Evolutionary conservation across 2,113 vertebrate species (phyloP).

Genomic region (pig (Sus scrofa)): DNA sequence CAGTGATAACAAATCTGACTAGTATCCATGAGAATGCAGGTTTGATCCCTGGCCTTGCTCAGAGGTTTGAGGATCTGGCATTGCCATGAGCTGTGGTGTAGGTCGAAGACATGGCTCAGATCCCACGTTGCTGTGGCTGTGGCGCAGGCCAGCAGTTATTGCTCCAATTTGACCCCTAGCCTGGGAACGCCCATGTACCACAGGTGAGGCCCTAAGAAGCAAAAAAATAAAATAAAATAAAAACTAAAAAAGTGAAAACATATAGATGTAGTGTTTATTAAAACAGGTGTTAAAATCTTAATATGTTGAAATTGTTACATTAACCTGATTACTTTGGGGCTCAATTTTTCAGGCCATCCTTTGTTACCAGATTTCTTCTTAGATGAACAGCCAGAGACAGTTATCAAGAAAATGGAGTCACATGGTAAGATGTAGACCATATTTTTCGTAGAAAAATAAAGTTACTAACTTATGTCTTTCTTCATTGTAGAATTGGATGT

Average conservation of each 20-base stretch:
- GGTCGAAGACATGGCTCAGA: too few relatives aligned
- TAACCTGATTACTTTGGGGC: constrained; percentile 35
- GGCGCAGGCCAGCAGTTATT: too few relatives aligned
- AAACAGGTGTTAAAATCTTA: constrained; percentile 63
- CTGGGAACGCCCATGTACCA: too few relatives aligned
- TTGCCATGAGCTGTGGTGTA: too few relatives aligned
- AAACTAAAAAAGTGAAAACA: background rate
- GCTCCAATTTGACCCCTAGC: too few relatives aligned
- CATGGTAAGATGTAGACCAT: constrained; percentile 85
- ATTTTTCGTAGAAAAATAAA: constrained; percentile 60
- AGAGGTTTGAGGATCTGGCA: too few relatives aligned
- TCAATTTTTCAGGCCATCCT: constrained; percentile 91
- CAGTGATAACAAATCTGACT: too few relatives aligned
- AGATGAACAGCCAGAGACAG: constrained; percentile 87
- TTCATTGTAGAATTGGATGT: constrained; percentile 24
- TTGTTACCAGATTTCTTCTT: constrained; percentile 98
- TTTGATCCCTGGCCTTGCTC: too few relatives aligned
- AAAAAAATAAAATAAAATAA: too few relatives aligned
- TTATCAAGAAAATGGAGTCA: constrained; percentile 85
- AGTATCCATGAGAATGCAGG: too few relatives aligned
- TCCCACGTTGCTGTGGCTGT: too few relatives aligned
- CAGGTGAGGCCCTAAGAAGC: too few relatives aligned
- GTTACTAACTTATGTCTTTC: background rate
- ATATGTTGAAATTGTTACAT: background rate
- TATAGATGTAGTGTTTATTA: background rate